Evolutionary conservation across 2,797 vertebrate species (phyloP), one percentile per base, ranked within the genome.

Genomic region (Clarias pachynema): DNA sequence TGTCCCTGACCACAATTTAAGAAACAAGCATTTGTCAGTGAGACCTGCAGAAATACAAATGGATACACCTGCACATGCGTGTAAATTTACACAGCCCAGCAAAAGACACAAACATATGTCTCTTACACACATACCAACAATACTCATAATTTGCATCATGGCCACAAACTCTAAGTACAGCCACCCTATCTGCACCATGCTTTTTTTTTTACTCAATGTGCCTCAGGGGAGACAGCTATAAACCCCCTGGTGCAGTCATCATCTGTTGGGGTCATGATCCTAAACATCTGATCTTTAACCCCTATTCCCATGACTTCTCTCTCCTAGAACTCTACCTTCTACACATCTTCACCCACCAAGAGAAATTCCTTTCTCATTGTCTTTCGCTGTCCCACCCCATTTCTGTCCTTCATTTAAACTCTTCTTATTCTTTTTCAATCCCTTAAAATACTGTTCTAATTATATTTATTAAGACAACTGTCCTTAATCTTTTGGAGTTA

Each of bases 281-380:
- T 92, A 88, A 92, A 90, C 78, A 92, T 91, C 40, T 91, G 88
- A 94, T 86, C 93, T 87, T 75, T 84, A 89, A 93, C 91, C 91
- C 79, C 84, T 87, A 60, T 65, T 74, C 78, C 26, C 0, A 12
- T 81, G 81, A 87, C 81, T 86, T 81, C 82, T 65, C 60, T 24
- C 82, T 84, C 75, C 85, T 86, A 83, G 77, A 60, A 81, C 53
- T 82, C 69, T 86, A 72, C 73, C 60, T 49, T 63, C 83, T 26
- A 34, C 26, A 18, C 49, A 65, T 87, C 65, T n/a, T 68, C 72
- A 78, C 78, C 57, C 66, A 44, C 68, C 12, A 40, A 79, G 72
- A 79, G 69, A 31, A 31, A 77, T 57, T 77, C 26, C 74, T 57
- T 57, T 29, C 56, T 22, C 26, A 15, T 75, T 18, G 73, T 57